Base-by-base conservation (phyloP, 2,113 vertebrate species). In the Anas platyrhynchos region DNA sequence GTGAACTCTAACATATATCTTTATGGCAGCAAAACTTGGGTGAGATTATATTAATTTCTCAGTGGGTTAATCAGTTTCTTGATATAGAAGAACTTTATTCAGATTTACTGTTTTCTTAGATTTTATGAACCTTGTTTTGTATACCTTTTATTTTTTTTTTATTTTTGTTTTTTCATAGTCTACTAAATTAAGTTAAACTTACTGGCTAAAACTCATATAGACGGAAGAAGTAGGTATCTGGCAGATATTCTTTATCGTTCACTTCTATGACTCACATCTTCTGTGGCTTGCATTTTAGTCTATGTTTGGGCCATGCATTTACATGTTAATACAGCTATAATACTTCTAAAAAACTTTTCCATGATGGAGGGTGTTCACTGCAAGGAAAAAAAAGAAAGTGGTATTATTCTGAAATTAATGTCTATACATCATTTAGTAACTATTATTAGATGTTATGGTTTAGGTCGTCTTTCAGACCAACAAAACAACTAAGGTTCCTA, bases 301-400 rank as follows among this genome's bases (percentile, higher is more conserved):
- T 22, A 6, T 25, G 7, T 32, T 55, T 44, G 31, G 11, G 23
- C n/a, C 2, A 5, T 15, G 3, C 32, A 3, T 36, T 1, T 52
- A 14, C 27, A 41, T n/a, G 2, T 32, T 46, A 73, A 50, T 7
- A 50, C 2, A 44, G 17, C 16, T 36, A 9, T 1, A 7, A 38
- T n/a, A 63, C 11, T 1, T n/a, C 71, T 71, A 46, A 84, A 71
- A 34, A 5, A 77, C 9, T 27, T 67, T 2, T 26, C 5, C n/a
- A 7, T 41, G 9, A n/a, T 56, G 14, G 7, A 46, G 48, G 15
- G 13, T 27, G 36, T 25, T 43, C 21, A 54, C 34, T 29, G 8
- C 3, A 78, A 84, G 12, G 3, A 29, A 59, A 79, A 48, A 48
- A 34, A 48, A 21, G 22, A 44, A 83, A n/a, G 9, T 11, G 3